Conservation (phyloP, 1,140 invertebrate species). For the Harpegnathos saltator region DNA sequence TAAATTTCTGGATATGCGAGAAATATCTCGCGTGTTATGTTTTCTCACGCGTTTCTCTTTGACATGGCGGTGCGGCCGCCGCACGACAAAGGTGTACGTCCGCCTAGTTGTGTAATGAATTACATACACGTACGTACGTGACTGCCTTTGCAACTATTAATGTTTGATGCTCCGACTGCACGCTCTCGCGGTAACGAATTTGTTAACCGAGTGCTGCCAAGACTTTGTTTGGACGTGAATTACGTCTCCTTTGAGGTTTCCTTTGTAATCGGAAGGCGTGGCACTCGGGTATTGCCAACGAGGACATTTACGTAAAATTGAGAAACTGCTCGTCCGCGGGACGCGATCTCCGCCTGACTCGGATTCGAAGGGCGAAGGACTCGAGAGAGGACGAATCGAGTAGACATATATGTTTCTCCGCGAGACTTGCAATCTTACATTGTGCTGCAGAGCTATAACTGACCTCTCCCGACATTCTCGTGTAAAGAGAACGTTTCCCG, state of each 20-base stretch:
- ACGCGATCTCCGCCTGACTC: neutral
- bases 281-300: neutral
- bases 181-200: slow-evolving; percentile 19
- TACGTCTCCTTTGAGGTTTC: slow-evolving; percentile 19
- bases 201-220: slow-evolving; percentile 31
- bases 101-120: slow-evolving; percentile 23
- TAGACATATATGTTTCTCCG: too few species aligned
- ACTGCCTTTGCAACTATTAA: slow-evolving; percentile 34
- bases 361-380: too few species aligned
- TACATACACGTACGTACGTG: slow-evolving; percentile 4
- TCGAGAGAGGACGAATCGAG: too few species aligned
- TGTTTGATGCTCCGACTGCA: slow-evolving; percentile 21
- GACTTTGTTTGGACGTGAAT: slow-evolving; percentile 23
- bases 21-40: neutral
- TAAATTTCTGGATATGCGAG: neutral
- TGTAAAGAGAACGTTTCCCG: neutral
- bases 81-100: neutral
- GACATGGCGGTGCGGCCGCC: neutral
- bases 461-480: neutral
- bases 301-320: slow-evolving; percentile 10
- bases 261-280: neutral
- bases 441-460: neutral
- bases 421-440: neutral
- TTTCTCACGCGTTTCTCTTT: slow-evolving; percentile 21
- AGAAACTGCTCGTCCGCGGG: neutral